phyloP scores from a whole-genome alignment of 2,888 invertebrate species.

The Metallyticus violacea region DNA sequence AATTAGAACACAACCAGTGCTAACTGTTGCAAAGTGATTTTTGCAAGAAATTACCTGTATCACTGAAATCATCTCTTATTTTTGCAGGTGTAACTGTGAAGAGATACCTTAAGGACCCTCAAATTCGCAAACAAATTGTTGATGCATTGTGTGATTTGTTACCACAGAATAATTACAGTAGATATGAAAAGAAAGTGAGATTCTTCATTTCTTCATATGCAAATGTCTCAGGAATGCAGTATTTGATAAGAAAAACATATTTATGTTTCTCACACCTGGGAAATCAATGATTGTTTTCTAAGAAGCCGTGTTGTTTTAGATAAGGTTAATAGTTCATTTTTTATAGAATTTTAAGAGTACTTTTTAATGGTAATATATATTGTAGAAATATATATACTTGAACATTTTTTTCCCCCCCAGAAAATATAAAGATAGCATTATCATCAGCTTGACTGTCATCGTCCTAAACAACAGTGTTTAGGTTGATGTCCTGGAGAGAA shows the following conservation, averaged over 20 bases:
- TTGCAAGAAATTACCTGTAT: not conserved
- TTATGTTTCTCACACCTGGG: not conserved
- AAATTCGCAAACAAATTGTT: not conserved
- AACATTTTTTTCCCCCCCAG: too few relatives aligned
- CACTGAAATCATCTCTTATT: not conserved
- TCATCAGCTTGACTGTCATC: too few relatives aligned
- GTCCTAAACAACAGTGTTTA: too few relatives aligned
- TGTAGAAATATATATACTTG: not conserved
- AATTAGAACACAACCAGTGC: not conserved
- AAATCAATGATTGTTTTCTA: not conserved
- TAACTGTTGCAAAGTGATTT: too few relatives aligned
- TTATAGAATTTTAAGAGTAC: not conserved
- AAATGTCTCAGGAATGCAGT: not conserved
- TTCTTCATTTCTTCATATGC: not conserved
- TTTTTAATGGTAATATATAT: not conserved
- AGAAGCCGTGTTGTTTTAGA: not conserved
- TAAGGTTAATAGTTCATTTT: not conserved
- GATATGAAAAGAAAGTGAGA: not conserved
- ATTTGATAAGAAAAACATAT: not conserved
- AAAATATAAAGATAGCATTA: too few relatives aligned
- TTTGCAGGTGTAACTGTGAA: not conserved
- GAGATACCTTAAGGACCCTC: not conserved
- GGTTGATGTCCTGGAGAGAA: too few relatives aligned
- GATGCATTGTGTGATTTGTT: not conserved
- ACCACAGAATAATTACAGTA: not conserved